Base-by-base conservation (phyloP, 2,797 vertebrate genomes). In the Coregonus suidteri region DNA sequence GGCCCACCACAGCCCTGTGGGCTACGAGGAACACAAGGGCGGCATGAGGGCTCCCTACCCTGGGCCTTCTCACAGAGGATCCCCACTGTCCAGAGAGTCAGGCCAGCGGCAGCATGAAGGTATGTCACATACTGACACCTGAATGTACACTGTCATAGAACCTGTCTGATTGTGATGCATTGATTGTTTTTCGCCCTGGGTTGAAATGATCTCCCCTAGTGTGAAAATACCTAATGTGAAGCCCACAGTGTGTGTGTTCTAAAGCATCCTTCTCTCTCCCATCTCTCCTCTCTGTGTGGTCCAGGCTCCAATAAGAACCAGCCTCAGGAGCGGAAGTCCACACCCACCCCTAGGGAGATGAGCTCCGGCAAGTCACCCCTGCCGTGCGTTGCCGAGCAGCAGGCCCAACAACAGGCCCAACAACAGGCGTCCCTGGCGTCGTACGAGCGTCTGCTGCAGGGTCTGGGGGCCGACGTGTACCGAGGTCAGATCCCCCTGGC, bases 291-390 rank as follows among this genome's bases (percentile, higher is more conserved):
- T 37, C 41, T 47, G 41, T 47, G 41, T 13, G 41, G 41, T 47
- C 9, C 90, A 98, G 97, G 95, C 73, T 94, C 95, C 9, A 93
- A 93, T 85, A 98, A 98, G 88, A 94, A 93, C 0, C 93, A 95
- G 16, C 89, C 96, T 81, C 98, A 99, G 91, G 98, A 99, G 82
- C 95, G 97, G 51, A 99, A 98, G 93, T 87, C 97, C 88, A 96
- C 97, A 1, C 96, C 98, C 0, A 95, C 96, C 0, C 95, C 97
- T 0, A 94, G 97, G 6, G 98, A 99, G 83, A 93, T 97, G 74
- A 91, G 91, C 77, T 91, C 95, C 77, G 96, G 96, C 84, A 99
- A 99, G 90, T 98, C 98, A 0, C 97, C 97, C 0, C 95, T 98
- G 1, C 34, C 82, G 0, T 81, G 95, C 0, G 93, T 98, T 66